Evolutionary conservation across 1,140 invertebrate species (phyloP), one percentile per base, ranked within the genome.

Genomic region (Aphaenogaster rudis): DNA sequence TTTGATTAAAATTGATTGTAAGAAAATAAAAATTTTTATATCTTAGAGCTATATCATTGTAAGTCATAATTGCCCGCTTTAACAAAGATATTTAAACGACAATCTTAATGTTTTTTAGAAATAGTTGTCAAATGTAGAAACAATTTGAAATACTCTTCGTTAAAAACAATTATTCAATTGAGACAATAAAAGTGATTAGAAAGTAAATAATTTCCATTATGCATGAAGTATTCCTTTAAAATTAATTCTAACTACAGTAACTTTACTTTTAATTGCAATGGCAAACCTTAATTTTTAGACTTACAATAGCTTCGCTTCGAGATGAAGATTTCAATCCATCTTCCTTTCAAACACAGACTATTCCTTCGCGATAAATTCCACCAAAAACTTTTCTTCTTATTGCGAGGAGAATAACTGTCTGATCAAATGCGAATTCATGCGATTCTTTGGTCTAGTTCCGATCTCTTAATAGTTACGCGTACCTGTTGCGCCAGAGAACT

Each of bases 401-500:
- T 74, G 33, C 6, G 15, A 79, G 2, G 15, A 48, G 2, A 1
- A 15, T 13, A 48, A 79, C 17, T 59, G 1, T 45, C 8, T 45
- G 76, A 11, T 79, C 7, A 21, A 7, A 42, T 42, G 11, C n/a
- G 54, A 78, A 36, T 45, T 59, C 4, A 2, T 66, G 0, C 1
- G 5, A 50, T 72, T 4, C 13, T 15, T 3, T 3, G 7, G 15
- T 54, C n/a, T 57, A 6, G 4, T 28, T 7, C 13, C 13, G 5
- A 42, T n/a, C n/a, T 74, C 61, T 59, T 82, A 36, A 15, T 69
- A 61, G 0, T 0, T 59, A 11, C 2, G 2, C 59, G 2, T 80
- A 89, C 88, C 81, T 89, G 48, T 86, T 86, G 54, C 17, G 39
- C 57, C 4, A 33, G 13, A n/a, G 57, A 59, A 82, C 52, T 3